A percentile compares a stretch with the other conserved stretches of the same genome.
Evolutionary conservation across 2,888 invertebrate genomes (phyloP).

Genomic region (Lingula anatina): DNA sequence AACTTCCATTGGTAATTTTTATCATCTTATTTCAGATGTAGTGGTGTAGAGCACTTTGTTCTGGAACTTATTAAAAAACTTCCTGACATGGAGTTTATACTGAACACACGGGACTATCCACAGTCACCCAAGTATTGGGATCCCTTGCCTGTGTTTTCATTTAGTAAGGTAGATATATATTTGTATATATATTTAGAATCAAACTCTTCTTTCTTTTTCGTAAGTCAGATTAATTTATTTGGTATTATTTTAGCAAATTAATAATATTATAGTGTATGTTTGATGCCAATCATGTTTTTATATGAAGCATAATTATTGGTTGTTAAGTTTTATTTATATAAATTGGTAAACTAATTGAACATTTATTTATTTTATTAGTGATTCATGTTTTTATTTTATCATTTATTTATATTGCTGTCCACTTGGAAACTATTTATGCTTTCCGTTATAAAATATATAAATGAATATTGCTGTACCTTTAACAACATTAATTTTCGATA

Average conservation of each 20-base stretch:
- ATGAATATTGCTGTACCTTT: background rate
- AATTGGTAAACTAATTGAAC: background rate
- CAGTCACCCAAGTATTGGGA: constrained; percentile 64
- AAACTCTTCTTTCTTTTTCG: too few species aligned
- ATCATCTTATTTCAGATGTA: constrained; percentile 59
- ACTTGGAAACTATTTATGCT: too few species aligned
- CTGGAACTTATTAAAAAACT: constrained; percentile 64
- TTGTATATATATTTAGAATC: too few species aligned
- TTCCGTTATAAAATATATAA: too few species aligned
- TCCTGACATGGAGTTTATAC: constrained; percentile 76
- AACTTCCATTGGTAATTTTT: background rate
- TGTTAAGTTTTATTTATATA: background rate
- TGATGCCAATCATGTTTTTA: background rate
- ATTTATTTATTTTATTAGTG: background rate
- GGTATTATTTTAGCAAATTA: too few species aligned
- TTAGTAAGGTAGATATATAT: constrained; percentile 79
- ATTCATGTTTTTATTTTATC: background rate
- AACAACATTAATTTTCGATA: constrained; percentile 4
- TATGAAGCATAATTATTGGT: background rate
- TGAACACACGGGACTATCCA: constrained; percentile 92
- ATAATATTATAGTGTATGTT: background rate
- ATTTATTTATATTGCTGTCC: constrained; percentile 55
- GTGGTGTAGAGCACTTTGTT: constrained; percentile 85
- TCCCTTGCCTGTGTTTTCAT: constrained; percentile 82
- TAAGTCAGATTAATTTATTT: too few species aligned